Base-by-base conservation (phyloP, 2,113 vertebrate genomes). In the Enhydra lutris region DNA sequence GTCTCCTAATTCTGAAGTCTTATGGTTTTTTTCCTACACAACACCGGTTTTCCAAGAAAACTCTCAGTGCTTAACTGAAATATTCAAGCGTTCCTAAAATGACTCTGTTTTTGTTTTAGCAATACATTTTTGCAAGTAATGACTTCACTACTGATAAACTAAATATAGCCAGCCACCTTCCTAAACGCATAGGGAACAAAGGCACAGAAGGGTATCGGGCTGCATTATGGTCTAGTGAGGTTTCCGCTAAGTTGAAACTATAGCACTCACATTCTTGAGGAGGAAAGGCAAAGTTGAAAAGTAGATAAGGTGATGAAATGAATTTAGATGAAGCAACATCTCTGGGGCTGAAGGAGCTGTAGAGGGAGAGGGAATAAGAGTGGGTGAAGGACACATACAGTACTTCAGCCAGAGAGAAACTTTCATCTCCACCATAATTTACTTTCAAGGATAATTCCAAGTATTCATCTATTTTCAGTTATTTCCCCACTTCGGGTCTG, bases 21-120 rank as follows among this genome's bases (percentile, higher is more conserved):
- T 63, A 3, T 39, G 5, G 61, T 87, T 61, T 90, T 57, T 52
- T 36, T 91, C 71, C 23, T 18, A 78, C 10, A 45, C 9, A 59
- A 81, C 13, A 73, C 7, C 39, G 78, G 67, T 89, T 91, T 95
- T 85, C 17, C 65, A 79, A 85, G 61, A 91, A 95, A 91, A 90
- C 52, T 88, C 45, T 91, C 36, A 89, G n/a, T 91, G 87, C 29
- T 96, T 96, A 90, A 26, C 36, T 79, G 57, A 97, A 93, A 95
- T 93, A 85, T 47, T 78, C 78, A 81, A 80, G 52, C 13, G 1
- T 74, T 93, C 65, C 26, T 88, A 94, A 91, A 94, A 21, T 89
- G n/a, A 59, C 5, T 76, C 91, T 55, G 57, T 80, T 88, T 81
- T 61, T 95, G 39, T 88, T 86, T 92, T 76, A 82, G 55, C 47